Evolutionary conservation across 2,797 vertebrate species (phyloP), one percentile per base, ranked within the genome.

Genomic region (Tiaroga cobitis): DNA sequence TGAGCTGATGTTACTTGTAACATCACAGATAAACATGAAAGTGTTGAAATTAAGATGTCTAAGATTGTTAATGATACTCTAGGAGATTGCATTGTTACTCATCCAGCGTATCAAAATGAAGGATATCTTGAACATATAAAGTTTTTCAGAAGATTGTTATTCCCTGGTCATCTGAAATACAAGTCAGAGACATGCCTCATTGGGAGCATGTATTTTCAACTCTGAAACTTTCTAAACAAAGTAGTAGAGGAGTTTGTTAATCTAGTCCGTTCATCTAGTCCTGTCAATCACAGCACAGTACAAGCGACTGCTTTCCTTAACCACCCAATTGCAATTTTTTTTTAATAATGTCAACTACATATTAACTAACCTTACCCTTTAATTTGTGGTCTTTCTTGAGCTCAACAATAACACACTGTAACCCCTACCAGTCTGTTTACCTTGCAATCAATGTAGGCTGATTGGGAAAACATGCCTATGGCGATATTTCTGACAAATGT

Each of bases 1-100:
- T 21, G 41, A 65, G 59, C 8, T 2, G 10, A 19, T 32, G 10
- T 46, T 79, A 65, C 59, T 29, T 79, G 37, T 21, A 65, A 19
- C 77, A 32, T 79, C 16, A 46, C 16, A 79, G 77, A 79, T 79
- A 65, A 79, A 46, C 76, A 32, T 65, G 77, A 77, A 59, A 59
- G 34, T n/a, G 13, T n/a, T 41, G 24, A 19, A 77, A 39, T 61
- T 8, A 77, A 61, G 34, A 39, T 61, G 54, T 59, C 75, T 24
- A 77, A n/a, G 2, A 26, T 39, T 59, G 24, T 77, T 77, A 77
- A 77, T 59, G n/a, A 15, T 77, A n/a, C 51, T 56, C 11, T 39
- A 59, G 24, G 24, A 59, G 15, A 59, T 54, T 18, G 51, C 21
- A n/a, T 77, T 56, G 11, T 59, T 56, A 24, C 24, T 56, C 37